A percentile compares a stretch with the other conserved stretches of the same genome.
Conservation (phyloP, 35 echinoderm and acorn worm genomes). For the Lytechinus pictus region DNA sequence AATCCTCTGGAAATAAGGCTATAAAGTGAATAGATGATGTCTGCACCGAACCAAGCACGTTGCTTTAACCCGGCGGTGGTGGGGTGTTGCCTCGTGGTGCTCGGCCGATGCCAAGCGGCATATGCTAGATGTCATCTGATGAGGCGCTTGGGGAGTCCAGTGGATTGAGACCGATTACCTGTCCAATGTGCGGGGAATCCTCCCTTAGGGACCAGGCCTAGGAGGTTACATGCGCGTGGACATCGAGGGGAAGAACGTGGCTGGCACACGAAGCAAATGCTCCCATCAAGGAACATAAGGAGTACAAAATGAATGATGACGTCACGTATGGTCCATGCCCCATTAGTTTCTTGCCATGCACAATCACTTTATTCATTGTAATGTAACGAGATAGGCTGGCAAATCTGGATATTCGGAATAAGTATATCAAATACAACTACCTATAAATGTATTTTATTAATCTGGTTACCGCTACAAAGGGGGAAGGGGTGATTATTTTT, state of each 20-base stretch:
- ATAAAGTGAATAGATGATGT: neutral
- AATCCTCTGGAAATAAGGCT: neutral
- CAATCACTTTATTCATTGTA: too few species aligned
- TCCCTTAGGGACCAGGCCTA: neutral
- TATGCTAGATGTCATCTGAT: neutral
- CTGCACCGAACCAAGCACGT: constrained; percentile 18
- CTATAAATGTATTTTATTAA: too few species aligned
- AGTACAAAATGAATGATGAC: neutral
- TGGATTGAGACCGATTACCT: constrained; percentile 41
- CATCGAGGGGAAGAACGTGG: constrained; percentile 8
- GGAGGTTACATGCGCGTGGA: constrained; percentile 35
- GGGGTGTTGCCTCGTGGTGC: constrained; percentile 23
- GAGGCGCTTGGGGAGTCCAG: neutral
- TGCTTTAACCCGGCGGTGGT: constrained; percentile 21
- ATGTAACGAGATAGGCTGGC: too few species aligned
- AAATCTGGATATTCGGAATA: too few species aligned
- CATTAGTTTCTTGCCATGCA: neutral
- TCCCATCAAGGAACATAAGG: neutral
- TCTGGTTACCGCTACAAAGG: too few species aligned
- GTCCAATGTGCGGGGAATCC: neutral
- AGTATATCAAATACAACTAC: too few species aligned
- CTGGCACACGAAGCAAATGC: constrained; percentile 33
- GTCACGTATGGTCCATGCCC: neutral
- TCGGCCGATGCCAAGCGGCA: neutral
- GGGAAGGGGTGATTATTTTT: too few species aligned